Evolutionary conservation across 1,140 invertebrate species (phyloP), one percentile per base, ranked within the genome.

Genomic region (Bombus pyrosoma): DNA sequence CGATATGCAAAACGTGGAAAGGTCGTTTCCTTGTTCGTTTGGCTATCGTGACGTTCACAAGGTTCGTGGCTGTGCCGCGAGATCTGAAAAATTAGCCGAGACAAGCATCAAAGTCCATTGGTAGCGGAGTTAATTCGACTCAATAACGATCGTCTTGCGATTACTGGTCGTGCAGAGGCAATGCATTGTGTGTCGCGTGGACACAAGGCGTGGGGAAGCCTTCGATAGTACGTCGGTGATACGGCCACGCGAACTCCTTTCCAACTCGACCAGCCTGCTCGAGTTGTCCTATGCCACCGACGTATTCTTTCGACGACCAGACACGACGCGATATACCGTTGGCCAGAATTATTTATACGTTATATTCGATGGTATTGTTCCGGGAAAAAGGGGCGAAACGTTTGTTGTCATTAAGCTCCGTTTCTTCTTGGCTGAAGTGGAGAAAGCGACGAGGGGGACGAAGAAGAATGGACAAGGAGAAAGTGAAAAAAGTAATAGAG

Each of bases 131-230:
- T 47, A 76, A 83, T 83, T 47, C 41, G 39, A 43, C 43, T 32
- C 9, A 53, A 76, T 18, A 37, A 83, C 25, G 47, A 41, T 32
- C 68, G 57, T 53, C 62, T 53, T 53, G 8, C 15, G 47, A 34
- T 76, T 76, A 53, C 32, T 6, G 12, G 57, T n/a, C 79, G 34
- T 47, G 34, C 47, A 53, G 18, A 22, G 34, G 53, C 74, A 64
- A 34, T 53, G 76, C 74, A 57, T 81, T 76, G 80, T 78, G 34
- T 68, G 83, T 81, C 72, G 76, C 82, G 86, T 68, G 81, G 73
- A 81, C 59, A 53, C 68, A 78, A 91, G 90, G 91, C 91, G 91
- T 91, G 91, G 80, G 84, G 64, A 66, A 91, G 86, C 82, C 82
- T 86, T 85, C 68, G 82, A 91, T 91, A 91, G 37, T 59, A 37